phyloP scores from a whole-genome alignment of 2,888 invertebrate species.

The Apamea epomidion region DNA sequence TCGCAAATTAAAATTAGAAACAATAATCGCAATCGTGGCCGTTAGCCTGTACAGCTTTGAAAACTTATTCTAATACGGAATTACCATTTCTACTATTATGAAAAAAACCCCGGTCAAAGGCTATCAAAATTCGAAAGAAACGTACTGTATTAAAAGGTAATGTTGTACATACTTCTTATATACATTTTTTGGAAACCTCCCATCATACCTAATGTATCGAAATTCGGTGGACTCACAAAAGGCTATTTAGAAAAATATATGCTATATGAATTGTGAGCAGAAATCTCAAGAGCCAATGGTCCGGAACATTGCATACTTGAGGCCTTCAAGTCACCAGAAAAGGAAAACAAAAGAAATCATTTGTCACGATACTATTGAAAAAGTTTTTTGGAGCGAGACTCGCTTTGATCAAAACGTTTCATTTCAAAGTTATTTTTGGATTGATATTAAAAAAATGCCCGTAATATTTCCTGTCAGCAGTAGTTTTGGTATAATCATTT shows the following conservation, averaged over 20 bases:
- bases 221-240: conserved; percentile 60
- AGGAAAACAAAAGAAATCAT: conserved; percentile 73
- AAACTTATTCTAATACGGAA: background rate
- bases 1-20: background rate
- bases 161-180: conserved; percentile 2
- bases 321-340: conserved; percentile 66
- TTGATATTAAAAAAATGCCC: conserved; percentile 1
- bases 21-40: background rate
- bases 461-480: background rate
- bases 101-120: background rate
- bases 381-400: conserved; percentile 53
- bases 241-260: conserved; percentile 61
- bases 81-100: background rate
- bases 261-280: conserved; percentile 65
- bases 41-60: background rate
- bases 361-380: conserved; percentile 68
- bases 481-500: background rate
- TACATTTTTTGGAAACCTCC: conserved; percentile 34
- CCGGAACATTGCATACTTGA: conserved; percentile 70
- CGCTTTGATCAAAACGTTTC: conserved; percentile 54
- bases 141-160: background rate
- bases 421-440: conserved; percentile 42
- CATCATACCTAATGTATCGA: conserved; percentile 61
- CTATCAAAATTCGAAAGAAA: background rate
- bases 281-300: conserved; percentile 68